Percentiles rank a stretch among this genome's conserved stretches.
These are phyloP conservation scores for Gnathonemus echidnorhynchus DNA, from an alignment of 2,113 vertebrate genomes.

Conservation along the genomic window DNA sequence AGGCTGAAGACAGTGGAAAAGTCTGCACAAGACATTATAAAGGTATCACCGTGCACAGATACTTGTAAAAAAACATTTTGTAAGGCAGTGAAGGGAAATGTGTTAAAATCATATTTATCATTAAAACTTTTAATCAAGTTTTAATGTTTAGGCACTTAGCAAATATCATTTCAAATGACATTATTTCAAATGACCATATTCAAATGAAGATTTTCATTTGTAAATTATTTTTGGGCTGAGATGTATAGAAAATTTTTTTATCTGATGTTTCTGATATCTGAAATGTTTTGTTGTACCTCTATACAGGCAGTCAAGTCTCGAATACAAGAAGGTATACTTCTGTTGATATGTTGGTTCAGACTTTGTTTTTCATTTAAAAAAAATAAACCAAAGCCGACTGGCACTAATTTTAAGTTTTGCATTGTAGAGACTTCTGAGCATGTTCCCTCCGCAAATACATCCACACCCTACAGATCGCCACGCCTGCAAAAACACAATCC, in stretches of 20 bases:
- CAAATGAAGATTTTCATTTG: not conserved
- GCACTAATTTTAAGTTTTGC: slow-evolving; percentile 15
- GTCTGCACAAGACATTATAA: slow-evolving; percentile 79
- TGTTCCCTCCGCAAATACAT: slow-evolving; percentile 61
- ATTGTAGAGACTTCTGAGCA: slow-evolving; percentile 57
- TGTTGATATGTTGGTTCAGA: not conserved
- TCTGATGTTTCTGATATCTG: not conserved
- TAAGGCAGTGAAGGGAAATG: not conserved
- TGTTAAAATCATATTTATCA: not conserved
- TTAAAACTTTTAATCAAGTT: not conserved
- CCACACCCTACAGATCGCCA: slow-evolving; percentile 56
- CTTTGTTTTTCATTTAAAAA: not conserved
- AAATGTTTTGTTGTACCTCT: slow-evolving; percentile 25
- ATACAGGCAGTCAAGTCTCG: slow-evolving; percentile 63
- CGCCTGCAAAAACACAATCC: slow-evolving; percentile 47
- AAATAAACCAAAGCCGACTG: slow-evolving; percentile 22
- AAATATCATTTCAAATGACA: not conserved
- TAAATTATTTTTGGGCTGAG: not conserved
- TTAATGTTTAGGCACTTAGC: not conserved
- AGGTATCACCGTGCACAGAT: slow-evolving; percentile 50
- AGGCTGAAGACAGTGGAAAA: slow-evolving; percentile 76
- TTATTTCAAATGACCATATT: not conserved
- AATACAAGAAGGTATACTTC: slow-evolving; percentile 54
- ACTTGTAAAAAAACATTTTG: not conserved
- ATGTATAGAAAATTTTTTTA: not conserved